Evolutionary conservation across 2,113 vertebrate genomes (phyloP), one percentile per base, ranked within the genome.

Genomic region (Gobius niger): DNA sequence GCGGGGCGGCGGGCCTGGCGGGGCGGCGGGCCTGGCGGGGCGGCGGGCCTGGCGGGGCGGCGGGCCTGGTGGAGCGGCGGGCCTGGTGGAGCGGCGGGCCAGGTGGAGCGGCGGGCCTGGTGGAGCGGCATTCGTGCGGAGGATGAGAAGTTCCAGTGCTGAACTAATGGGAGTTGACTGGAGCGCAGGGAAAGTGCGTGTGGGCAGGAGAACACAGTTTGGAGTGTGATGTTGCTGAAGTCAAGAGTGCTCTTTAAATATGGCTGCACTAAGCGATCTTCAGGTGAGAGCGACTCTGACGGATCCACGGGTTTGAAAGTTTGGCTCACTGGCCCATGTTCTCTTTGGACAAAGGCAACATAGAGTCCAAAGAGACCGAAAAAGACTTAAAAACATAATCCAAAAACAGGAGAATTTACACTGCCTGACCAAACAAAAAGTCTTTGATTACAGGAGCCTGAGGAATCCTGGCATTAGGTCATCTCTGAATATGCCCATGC

Each of bases 111-210:
- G 44, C 69, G 60, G 44, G 59, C 62, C 70, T 62, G 77, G 68
- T 65, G 67, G 77, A 78, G 77, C 76, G 80, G 64, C 75, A 85
- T 76, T 72, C 81, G 77, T 84, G 82, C 72, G 53, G 66, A 1
- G 0, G 60, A 77, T 19, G 46, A 64, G 68, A 71, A 52, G 75
- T 73, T 68, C 79, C 78, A 88, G 83, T 62, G 50, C 0, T 12
- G 52, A 54, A 47, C 62, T 86, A 84, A 87, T 85, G 81, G 67
- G 80, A 81, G 60, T 65, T 81, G 84, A 87, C 70, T 9, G 65
- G 56, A 76, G 67, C 40, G 1, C 63, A 64, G 68, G 67, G 6
- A 77, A 77, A 84, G 73, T 82, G 82, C 75, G 76, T 70, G 46
- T 71, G 68, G 74, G 47, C 24, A 68, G 44, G 14, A 24, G 41